Evolutionary conservation across 2,113 vertebrate genomes (phyloP).

Genomic region (Hipposideros armiger): DNA sequence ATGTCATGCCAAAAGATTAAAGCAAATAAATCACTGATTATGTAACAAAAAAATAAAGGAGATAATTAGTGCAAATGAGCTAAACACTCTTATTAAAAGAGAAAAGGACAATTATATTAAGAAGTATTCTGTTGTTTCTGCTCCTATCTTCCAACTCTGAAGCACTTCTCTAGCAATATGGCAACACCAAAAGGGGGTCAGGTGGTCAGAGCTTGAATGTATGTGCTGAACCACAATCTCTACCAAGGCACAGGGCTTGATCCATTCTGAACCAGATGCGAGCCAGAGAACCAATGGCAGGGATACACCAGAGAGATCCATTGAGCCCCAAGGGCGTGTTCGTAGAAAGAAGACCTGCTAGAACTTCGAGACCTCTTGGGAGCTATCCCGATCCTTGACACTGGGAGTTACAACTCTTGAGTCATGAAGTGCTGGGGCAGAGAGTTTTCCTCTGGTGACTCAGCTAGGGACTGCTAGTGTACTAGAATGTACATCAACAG

Average conservation of each 20-base stretch:
- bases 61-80: background rate
- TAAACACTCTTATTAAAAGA: background rate
- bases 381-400: too few relatives aligned
- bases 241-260: background rate
- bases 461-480: background rate
- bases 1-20: background rate
- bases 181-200: background rate
- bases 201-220: background rate
- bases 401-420: background rate
- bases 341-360: background rate
- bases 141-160: background rate
- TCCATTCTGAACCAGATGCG: background rate
- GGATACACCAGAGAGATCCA: background rate
- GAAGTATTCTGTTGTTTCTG: background rate
- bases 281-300: background rate
- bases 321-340: background rate
- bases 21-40: background rate
- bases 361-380: background rate
- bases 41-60: background rate
- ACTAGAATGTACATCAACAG: background rate
- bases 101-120: background rate
- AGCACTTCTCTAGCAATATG: background rate
- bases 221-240: background rate
- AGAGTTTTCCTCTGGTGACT: background rate
- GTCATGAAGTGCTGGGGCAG: background rate